Percentiles rank a stretch among this genome's conserved stretches.
phyloP scores from a whole-genome alignment of 2,888 invertebrate species.

The Drosophila falleni region DNA sequence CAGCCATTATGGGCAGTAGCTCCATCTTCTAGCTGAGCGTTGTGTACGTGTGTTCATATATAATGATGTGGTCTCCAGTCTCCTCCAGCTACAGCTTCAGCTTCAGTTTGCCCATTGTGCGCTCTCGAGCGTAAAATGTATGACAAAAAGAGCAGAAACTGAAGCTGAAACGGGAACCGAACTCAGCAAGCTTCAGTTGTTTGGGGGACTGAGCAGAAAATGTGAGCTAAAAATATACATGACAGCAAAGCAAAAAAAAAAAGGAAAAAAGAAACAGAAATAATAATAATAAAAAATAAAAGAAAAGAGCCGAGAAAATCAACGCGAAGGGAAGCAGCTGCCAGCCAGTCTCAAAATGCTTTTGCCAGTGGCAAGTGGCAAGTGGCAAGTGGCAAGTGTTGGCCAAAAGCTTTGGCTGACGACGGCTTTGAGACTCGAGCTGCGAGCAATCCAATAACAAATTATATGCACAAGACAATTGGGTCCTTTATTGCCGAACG shows the following conservation, averaged over 20 bases:
- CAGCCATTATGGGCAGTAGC: slow-evolving; percentile 41
- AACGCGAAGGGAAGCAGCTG: slow-evolving; percentile 61
- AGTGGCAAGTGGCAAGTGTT: slow-evolving; percentile 15
- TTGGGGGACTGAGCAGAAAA: slow-evolving; percentile 14
- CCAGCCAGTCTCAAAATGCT: slow-evolving; percentile 28
- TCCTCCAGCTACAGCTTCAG: slow-evolving; percentile 3
- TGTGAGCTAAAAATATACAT: slow-evolving; percentile 61
- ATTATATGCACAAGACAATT: slow-evolving; percentile 80
- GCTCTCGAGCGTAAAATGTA: slow-evolving; percentile 76
- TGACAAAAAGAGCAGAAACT: slow-evolving; percentile 69
- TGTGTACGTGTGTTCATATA: slow-evolving; percentile 56
- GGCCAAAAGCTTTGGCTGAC: slow-evolving; percentile 24
- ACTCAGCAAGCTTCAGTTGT: background rate
- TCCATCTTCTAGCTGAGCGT: slow-evolving; percentile 18
- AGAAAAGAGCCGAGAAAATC: slow-evolving; percentile 64
- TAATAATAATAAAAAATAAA: background rate
- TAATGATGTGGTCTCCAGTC: slow-evolving; percentile 73
- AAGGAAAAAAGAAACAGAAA: background rate
- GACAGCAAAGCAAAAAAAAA: slow-evolving; percentile 31
- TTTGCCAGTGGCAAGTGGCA: slow-evolving; percentile 10
- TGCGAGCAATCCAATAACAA: slow-evolving; percentile 73
- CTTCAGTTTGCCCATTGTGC: slow-evolving; percentile 54
- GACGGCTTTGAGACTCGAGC: slow-evolving; percentile 22
- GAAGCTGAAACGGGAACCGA: slow-evolving; percentile 15
- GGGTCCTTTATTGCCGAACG: slow-evolving; percentile 70